Evolutionary conservation across 2,888 invertebrate genomes (phyloP).

Genomic region (Tubulanus polymorphus): DNA sequence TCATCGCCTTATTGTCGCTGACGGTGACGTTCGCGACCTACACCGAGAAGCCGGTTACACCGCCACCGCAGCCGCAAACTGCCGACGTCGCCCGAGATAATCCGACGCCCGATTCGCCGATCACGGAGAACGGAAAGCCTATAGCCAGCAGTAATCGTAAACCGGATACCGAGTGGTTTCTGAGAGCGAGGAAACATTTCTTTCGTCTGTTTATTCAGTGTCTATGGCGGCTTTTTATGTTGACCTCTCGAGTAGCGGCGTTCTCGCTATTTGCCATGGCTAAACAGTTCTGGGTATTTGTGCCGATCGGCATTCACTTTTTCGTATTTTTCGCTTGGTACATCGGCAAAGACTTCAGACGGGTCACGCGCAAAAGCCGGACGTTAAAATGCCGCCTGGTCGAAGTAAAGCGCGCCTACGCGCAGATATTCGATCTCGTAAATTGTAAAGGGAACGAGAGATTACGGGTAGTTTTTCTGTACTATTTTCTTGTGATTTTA

Average conservation of each 20-base stretch:
- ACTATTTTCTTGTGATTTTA: slow-evolving; percentile 28
- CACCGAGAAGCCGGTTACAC: not conserved
- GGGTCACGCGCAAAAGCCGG: not conserved
- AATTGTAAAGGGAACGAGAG: not conserved
- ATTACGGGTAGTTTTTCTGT: slow-evolving; percentile 9
- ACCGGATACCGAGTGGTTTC: no score
- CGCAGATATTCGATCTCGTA: not conserved
- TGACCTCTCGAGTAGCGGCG: not conserved
- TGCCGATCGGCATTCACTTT: not conserved
- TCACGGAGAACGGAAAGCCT: not conserved
- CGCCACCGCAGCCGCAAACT: not conserved
- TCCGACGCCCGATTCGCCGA: not conserved
- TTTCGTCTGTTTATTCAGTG: not conserved
- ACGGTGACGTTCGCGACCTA: not conserved
- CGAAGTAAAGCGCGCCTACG: not conserved
- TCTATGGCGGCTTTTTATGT: not conserved
- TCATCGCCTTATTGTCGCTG: not conserved
- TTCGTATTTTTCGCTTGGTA: not conserved
- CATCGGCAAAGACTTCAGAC: not conserved
- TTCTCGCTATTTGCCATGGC: not conserved
- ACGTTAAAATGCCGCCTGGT: not conserved
- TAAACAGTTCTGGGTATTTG: not conserved
- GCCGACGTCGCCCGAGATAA: not conserved
- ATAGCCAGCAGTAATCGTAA: no score
- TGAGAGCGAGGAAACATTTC: no score